Conservation (phyloP, 2,797 vertebrate species). For the Coracias cyanogaster region DNA sequence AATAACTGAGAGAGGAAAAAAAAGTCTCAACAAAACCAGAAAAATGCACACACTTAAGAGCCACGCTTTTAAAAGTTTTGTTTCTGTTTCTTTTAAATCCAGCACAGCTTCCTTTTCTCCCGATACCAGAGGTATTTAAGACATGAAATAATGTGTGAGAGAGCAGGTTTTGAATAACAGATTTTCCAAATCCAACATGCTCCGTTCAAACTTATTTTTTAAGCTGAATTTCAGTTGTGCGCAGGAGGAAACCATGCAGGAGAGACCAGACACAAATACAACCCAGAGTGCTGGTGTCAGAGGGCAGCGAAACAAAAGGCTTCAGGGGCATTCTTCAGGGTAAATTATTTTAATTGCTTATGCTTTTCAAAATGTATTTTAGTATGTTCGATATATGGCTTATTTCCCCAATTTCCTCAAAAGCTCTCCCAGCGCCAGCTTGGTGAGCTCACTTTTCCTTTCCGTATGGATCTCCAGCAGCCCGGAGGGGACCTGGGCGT, state of each 20-base stretch:
- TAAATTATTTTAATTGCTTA: not conserved
- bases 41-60: not conserved
- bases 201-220: not conserved
- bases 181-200: not conserved
- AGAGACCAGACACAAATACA: not conserved
- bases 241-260: not conserved
- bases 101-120: not conserved
- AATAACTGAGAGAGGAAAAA: not conserved
- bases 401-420: not conserved
- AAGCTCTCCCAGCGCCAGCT: not conserved
- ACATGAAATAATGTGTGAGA: not conserved
- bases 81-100: not conserved
- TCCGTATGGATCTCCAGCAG: fast-evolving
- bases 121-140: not conserved
- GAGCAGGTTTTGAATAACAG: not conserved
- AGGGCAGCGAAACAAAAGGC: not conserved
- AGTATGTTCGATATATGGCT: fast-evolving
- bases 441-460: not conserved
- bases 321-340: not conserved
- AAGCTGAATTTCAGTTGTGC: not conserved
- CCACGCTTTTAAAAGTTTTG: not conserved
- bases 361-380: not conserved
- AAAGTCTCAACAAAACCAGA: not conserved
- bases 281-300: not conserved
- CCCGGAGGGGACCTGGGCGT: not conserved